A percentile compares a stretch with the other conserved stretches of the same genome.
Conservation (phyloP, 1,140 invertebrate species). For the Magallana angulata region DNA sequence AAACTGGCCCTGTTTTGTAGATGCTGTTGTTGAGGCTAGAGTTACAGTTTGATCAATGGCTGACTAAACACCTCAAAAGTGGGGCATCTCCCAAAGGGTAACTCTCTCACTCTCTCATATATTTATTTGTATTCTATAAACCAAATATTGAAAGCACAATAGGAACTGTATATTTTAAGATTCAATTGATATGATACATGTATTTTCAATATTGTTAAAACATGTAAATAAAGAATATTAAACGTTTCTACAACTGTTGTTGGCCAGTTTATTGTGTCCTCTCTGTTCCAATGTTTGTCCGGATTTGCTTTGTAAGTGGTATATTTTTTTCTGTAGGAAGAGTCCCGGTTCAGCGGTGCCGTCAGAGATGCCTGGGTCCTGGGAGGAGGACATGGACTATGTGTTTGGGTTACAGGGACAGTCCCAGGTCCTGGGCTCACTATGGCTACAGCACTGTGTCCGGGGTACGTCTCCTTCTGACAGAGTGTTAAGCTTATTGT, state of each 20-base stretch:
- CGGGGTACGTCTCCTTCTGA: constrained; percentile 58
- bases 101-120: no score
- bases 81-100: constrained; percentile 21
- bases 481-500: neutral
- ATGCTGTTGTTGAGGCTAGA: constrained; percentile 62
- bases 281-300: no score
- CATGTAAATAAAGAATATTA: no score
- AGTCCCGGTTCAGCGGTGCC: neutral
- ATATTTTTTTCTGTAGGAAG: neutral
- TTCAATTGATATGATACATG: no score
- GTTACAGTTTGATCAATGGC: constrained; percentile 73
- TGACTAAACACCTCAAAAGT: constrained; percentile 10
- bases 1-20: neutral
- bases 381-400: constrained; percentile 69
- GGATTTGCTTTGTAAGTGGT: no score
- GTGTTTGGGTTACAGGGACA: constrained; percentile 63
- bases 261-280: no score
- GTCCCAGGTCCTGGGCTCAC: constrained; percentile 60
- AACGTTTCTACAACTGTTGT: no score
- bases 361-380: constrained; percentile 50
- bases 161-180: no score
- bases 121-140: no score
- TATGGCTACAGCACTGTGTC: constrained; percentile 62
- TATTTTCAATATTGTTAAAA: no score
- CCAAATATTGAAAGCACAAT: no score